Base-by-base conservation (phyloP, 2,888 invertebrate genomes). In the Zaprionus bogoriensis region DNA sequence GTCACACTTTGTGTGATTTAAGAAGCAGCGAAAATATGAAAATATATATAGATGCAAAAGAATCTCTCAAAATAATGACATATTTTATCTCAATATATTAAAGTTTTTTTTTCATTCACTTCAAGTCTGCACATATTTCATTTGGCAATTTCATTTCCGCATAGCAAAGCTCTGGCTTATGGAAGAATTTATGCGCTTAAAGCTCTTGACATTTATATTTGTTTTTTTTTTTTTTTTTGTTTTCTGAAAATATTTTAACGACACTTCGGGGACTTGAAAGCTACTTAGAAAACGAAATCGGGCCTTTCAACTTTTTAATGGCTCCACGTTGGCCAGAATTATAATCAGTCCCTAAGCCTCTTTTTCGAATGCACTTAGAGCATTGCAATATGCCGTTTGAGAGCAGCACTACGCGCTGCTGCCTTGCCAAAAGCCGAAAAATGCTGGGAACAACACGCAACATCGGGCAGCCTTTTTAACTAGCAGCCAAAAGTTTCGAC, bases 291-390 rank as follows among this genome's bases (percentile, higher is more conserved):
- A n/a, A n/a, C 7, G 32, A 36, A 36, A 9, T 36, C n/a, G 9
- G 3, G 14, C 32, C n/a, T 45, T 41, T 23, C 4, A 70, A 51
- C 19, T 70, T 74, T 74, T 70, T 54, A 58, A 70, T 70, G 65
- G 64, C 14, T 23, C 27, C 7, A 30, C 41, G 25, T 25, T 44
- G 30, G 41, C 7, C 28, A 54, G n/a, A 45, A 20, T 46, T 61
- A 41, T 60, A 60, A 68, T 51, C 32, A 47, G 39, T 50, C 14
- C n/a, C 9, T 71, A 65, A 76, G 77, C 48, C 41, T 12, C 48
- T 32, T 59, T 23, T 65, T 32, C 47, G 36, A 42, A 59, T 71
- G 55, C 52, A 53, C 48, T 53, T 48, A 28, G 32, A 1, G 23
- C 52, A 23, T 12, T 60, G 59, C 50, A 65, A 53, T 66, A 72